phyloP scores from a whole-genome alignment of 2,797 vertebrate species.

The Mus spretus region DNA sequence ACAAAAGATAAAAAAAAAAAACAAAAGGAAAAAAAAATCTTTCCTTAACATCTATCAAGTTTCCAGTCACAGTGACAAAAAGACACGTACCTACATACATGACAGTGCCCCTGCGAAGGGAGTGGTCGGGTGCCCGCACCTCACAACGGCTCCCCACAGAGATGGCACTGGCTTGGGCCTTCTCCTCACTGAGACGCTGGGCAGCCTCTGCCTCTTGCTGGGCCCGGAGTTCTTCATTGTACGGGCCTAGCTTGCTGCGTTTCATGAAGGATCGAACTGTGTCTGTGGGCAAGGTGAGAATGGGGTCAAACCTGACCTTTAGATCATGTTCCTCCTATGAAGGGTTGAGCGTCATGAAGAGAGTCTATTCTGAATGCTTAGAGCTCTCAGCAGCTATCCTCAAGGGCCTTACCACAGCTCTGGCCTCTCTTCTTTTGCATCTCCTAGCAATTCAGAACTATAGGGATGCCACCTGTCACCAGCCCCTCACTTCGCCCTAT shows the following conservation, averaged over 20 bases:
- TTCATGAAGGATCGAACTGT: slow-evolving; percentile 93
- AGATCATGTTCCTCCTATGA: not conserved
- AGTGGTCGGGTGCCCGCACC: slow-evolving; percentile 91
- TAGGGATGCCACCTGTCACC: not conserved
- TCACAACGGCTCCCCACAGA: slow-evolving; percentile 92
- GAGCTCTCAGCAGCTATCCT: not conserved
- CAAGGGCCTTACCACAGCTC: not conserved
- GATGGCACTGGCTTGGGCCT: slow-evolving; percentile 89
- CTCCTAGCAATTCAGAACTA: not conserved
- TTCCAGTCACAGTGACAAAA: not conserved
- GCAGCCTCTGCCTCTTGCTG: slow-evolving; percentile 87
- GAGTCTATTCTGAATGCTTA: not conserved
- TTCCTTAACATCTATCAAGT: too few relatives aligned
- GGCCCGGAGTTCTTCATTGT: slow-evolving; percentile 89
- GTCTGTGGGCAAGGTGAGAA: slow-evolving; percentile 85
- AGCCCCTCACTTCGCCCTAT: not conserved
- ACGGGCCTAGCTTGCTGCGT: slow-evolving; percentile 91
- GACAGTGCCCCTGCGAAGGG: slow-evolving; percentile 92
- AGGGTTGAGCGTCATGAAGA: not conserved
- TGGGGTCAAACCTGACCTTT: not conserved
- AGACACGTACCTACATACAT: slow-evolving; percentile 95
- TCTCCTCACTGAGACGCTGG: slow-evolving; percentile 89
- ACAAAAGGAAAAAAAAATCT: too few relatives aligned
- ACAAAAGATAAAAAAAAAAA: too few relatives aligned
- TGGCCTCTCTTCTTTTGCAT: not conserved